Percentiles rank a stretch among this genome's conserved stretches.
These are phyloP conservation scores for Ibycter americanus DNA, from an alignment of 2,797 vertebrate genomes.

Conservation along the genomic window DNA sequence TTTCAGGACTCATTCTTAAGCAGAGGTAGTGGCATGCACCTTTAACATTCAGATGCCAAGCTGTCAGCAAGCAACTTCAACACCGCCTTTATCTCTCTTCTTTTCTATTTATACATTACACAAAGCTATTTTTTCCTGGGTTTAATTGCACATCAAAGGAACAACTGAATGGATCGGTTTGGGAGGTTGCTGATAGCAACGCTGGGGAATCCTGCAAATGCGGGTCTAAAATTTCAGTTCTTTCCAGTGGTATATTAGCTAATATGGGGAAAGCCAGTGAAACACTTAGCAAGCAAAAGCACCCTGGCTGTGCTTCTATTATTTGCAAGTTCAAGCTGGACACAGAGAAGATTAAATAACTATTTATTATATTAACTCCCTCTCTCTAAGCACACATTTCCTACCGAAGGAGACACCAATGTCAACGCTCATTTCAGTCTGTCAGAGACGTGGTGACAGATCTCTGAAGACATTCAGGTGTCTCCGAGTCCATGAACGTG, in stretches of 20 bases:
- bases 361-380: not conserved
- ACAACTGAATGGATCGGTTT: slow-evolving; percentile 5
- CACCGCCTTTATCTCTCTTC: slow-evolving; percentile 20
- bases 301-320: not conserved
- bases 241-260: not conserved
- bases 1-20: slow-evolving; percentile 4
- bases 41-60: slow-evolving; percentile 17
- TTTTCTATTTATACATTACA: slow-evolving; percentile 45
- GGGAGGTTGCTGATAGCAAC: slow-evolving; percentile 29
- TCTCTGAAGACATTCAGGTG: not conserved
- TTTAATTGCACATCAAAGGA: slow-evolving; percentile 57
- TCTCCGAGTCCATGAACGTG: not conserved
- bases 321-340: not conserved
- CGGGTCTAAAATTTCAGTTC: slow-evolving; percentile 14
- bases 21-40: not conserved
- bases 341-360: not conserved
- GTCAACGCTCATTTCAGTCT: not conserved
- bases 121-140: slow-evolving; percentile 46
- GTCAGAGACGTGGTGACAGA: not conserved
- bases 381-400: not conserved
- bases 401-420: not conserved
- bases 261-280: not conserved
- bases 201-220: slow-evolving; percentile 6
- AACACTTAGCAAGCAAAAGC: not conserved
- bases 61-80: slow-evolving; percentile 37